Base-by-base conservation (phyloP, 2,888 invertebrate genomes). In the Microdon myrmicae region DNA sequence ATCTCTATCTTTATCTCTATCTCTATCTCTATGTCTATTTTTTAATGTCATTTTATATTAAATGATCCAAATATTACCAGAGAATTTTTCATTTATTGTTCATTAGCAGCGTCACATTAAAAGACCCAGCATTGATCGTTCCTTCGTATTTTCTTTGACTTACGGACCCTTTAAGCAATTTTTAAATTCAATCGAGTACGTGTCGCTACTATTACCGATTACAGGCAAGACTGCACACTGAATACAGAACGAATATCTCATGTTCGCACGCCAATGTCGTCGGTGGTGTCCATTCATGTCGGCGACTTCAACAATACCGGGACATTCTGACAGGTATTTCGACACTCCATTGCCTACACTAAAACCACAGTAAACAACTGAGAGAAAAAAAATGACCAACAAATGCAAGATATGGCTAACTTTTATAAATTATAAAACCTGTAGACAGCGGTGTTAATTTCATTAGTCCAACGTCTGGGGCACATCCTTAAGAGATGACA, bases 331-430 rank as follows among this genome's bases (percentile, higher is more conserved):
- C 51, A 58, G 31, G 28, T 43, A 51, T 64, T 56, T 58, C 45
- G 14, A 45, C 61, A 58, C 61, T 39, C 26, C n/a, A n/a, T n/a
- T n/a, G n/a, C n/a, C n/a, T 16, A 25, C 12, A 35, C 2, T 12
- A n/a, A 39, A 32, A 38, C n/a, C n/a, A 10, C 1, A 31, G 13
- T 7, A 28, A 10, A 35, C 17, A 17, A 43, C 7, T 19, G 7
- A 43, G 25, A 25, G 8, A 16, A n/a, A 32, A 26, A 26, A 20
- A 35, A n/a, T n/a, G 22, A 43, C 3, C 16, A 3, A 20, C n/a
- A 22, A 17, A 55, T 43, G 37, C 38, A 55, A 49, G 55, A 55
- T 55, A 61, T 61, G 48, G 20, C 34, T 44, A 61, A 61, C 49
- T 55, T 22, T 9, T 8, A 35, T 12, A 16, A 41, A 45, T 48